These are phyloP conservation scores for Aromia moschata DNA, from an alignment of 2,888 invertebrate species.

Conservation along the genomic window DNA sequence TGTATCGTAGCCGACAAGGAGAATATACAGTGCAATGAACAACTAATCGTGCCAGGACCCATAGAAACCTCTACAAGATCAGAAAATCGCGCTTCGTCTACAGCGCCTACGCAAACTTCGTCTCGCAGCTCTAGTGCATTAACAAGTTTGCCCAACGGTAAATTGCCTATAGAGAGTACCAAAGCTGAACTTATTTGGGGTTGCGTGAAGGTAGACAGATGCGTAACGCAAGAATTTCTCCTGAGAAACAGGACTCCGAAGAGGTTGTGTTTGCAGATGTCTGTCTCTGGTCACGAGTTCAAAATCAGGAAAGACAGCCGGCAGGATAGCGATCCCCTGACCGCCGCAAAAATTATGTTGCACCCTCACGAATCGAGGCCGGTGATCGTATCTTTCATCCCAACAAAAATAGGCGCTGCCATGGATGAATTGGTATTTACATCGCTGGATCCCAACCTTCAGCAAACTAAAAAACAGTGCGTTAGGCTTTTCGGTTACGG, in stretches of 20 bases:
- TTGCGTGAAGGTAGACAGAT: conserved; percentile 67
- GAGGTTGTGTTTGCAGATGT: conserved; percentile 66
- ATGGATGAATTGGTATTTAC: conserved; percentile 67
- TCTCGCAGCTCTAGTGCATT: conserved; percentile 55
- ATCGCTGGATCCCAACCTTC: conserved; percentile 58
- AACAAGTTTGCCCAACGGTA: conserved; percentile 56
- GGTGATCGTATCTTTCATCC: conserved; percentile 67
- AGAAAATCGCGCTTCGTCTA: conserved; percentile 3
- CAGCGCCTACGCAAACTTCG: conserved; percentile 34
- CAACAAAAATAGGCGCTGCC: conserved; percentile 66
- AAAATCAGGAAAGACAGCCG: conserved; percentile 58
- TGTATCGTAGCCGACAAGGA: conserved; percentile 39
- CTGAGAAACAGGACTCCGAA: conserved; percentile 68
- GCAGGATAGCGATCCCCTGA: conserved; percentile 55
- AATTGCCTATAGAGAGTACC: conserved; percentile 67
- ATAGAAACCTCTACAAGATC: conserved; percentile 6
- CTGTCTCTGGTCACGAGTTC: conserved; percentile 64
- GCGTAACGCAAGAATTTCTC: conserved; percentile 66
- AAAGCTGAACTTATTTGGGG: conserved; percentile 69
- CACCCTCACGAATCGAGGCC: conserved; percentile 69
- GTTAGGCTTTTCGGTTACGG: conserved; percentile 69
- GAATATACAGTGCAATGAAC: conserved; percentile 32
- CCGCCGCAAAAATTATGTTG: conserved; percentile 60
- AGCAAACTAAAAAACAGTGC: conserved; percentile 54
- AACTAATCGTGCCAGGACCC: not conserved